phyloP scores from a whole-genome alignment of 2,113 vertebrate species.

The Orycteropus afer region DNA sequence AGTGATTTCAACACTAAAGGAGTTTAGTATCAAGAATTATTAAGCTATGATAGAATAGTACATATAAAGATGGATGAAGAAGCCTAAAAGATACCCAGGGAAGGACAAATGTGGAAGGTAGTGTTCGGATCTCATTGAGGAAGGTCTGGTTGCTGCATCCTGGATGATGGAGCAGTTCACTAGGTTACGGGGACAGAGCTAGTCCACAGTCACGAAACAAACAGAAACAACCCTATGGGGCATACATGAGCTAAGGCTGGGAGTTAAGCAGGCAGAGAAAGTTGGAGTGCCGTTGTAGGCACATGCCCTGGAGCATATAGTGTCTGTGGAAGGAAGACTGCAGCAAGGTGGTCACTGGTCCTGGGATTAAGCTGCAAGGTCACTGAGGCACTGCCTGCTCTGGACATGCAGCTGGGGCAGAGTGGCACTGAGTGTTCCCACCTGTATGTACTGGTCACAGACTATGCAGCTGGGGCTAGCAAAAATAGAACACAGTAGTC shows the following conservation, averaged over 20 bases:
- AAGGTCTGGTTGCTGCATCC: not conserved
- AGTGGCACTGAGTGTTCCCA: not conserved
- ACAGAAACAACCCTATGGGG: not conserved
- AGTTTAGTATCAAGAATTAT: not conserved
- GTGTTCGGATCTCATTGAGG: not conserved
- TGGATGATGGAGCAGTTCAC: not conserved
- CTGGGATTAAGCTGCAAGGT: not conserved
- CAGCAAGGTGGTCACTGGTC: not conserved
- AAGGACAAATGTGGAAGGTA: not conserved
- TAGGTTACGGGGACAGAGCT: not conserved
- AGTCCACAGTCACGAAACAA: not conserved
- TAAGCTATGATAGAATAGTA: not conserved
- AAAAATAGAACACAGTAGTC: not conserved
- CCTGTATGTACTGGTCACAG: accelerated
- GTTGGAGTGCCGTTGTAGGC: not conserved
- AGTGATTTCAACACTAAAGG: not conserved
- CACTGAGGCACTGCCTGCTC: not conserved
- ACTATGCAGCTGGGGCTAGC: not conserved
- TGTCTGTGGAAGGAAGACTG: not conserved
- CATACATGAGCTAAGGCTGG: not conserved
- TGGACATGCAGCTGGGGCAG: not conserved
- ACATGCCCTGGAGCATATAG: not conserved
- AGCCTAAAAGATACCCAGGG: not conserved
- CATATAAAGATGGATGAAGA: not conserved
- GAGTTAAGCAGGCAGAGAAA: not conserved